phyloP scores from a whole-genome alignment of 2,888 invertebrate genomes.

The Blastobasis adustella region DNA sequence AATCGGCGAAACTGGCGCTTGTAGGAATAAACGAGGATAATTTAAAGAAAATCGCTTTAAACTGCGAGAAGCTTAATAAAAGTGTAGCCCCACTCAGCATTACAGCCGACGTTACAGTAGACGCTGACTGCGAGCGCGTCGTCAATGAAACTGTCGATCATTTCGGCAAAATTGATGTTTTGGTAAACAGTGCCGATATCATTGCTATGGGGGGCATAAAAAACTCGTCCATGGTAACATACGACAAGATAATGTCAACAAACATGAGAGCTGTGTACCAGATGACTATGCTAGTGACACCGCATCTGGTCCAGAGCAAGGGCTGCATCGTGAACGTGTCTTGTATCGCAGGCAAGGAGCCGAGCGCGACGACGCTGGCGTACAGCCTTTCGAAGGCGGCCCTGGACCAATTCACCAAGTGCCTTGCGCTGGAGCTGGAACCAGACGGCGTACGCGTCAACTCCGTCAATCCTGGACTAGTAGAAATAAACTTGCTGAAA shows the following conservation, averaged over 20 bases:
- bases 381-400: conserved; percentile 95
- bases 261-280: conserved; percentile 89
- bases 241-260: conserved; percentile 88
- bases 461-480: conserved; percentile 95
- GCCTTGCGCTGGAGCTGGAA: conserved; percentile 89
- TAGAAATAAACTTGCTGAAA: conserved; percentile 88
- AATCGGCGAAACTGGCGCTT: conserved; percentile 77
- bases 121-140: conserved; percentile 78
- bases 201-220: conserved; percentile 87
- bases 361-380: conserved; percentile 82
- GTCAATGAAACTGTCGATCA: conserved; percentile 80
- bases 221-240: conserved; percentile 84
- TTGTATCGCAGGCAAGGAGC: conserved; percentile 85
- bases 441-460: conserved; percentile 89
- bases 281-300: conserved; percentile 87
- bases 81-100: conserved; percentile 71
- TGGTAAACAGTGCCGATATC: conserved; percentile 91
- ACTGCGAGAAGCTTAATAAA: conserved; percentile 70
- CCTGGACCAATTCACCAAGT: conserved; percentile 94
- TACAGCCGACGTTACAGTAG: conserved; percentile 79
- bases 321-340: conserved; percentile 95
- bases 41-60: conserved; percentile 49
- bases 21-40: conserved; percentile 69
- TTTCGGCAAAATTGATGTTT: conserved; percentile 82
- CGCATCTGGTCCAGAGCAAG: conserved; percentile 84